Evolutionary conservation across 2,888 invertebrate genomes (phyloP).

Genomic region (Mystacides longicornis): DNA sequence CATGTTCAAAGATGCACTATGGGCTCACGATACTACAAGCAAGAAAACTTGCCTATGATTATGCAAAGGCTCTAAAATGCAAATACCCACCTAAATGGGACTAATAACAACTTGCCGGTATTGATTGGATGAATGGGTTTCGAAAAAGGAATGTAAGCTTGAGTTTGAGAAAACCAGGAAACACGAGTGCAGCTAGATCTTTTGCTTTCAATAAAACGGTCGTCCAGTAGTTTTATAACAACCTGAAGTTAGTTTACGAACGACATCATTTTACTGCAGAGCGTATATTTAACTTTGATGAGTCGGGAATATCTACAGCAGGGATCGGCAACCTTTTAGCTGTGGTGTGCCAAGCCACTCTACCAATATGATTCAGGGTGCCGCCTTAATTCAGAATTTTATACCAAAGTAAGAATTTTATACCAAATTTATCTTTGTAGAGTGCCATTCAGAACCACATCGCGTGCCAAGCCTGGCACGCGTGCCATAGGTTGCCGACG

Average conservation of each 20-base stretch:
- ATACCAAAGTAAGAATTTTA: no score
- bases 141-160: conserved; percentile 3
- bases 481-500: no score
- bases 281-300: conserved; percentile 6
- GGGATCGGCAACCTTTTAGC: no score
- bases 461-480: no score
- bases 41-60: conserved; percentile 6
- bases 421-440: no score
- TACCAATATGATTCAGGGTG: no score
- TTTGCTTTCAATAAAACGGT: background rate
- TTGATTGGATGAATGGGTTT: conserved; percentile 4
- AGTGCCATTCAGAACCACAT: no score
- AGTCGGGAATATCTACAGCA: background rate
- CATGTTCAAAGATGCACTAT: background rate
- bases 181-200: conserved; percentile 10
- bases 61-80: conserved; percentile 4
- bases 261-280: conserved; percentile 8
- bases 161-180: conserved; percentile 9
- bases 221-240: conserved; percentile 21
- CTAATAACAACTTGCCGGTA: conserved; percentile 3
- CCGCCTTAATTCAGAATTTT: no score
- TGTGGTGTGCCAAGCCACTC: no score
- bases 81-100: background rate
- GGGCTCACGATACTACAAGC: background rate
- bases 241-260: conserved; percentile 15